Conservation (phyloP, 2,888 invertebrate species). For the Sphecodes monilicornis region DNA sequence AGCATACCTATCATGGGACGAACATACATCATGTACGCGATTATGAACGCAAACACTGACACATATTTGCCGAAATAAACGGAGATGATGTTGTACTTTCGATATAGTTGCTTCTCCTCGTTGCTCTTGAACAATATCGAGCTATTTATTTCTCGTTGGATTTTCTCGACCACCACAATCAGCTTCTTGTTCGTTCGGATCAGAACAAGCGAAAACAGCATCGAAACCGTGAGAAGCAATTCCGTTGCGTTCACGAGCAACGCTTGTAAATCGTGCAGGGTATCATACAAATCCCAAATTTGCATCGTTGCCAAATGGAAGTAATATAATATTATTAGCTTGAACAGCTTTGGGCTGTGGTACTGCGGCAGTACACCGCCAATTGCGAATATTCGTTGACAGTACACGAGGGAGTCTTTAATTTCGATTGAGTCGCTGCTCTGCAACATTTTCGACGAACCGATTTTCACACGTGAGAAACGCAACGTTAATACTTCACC, state of each 20-base stretch:
- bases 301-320: background rate
- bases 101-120: background rate
- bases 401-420: background rate
- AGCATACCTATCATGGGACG: background rate
- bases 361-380: background rate
- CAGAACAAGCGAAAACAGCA: background rate
- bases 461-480: background rate
- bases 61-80: background rate
- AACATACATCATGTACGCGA: background rate
- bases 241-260: background rate
- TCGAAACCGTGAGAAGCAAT: background rate
- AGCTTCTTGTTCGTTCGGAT: background rate
- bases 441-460: background rate
- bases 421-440: background rate
- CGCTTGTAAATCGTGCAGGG: too few species aligned
- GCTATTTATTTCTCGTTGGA: too few species aligned
- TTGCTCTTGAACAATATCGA: background rate
- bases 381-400: background rate
- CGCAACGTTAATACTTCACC: background rate
- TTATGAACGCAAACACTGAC: background rate
- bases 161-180: background rate
- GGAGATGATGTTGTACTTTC: background rate
- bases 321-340: background rate
- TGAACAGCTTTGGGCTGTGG: background rate
- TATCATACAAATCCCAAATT: background rate